phyloP scores from a whole-genome alignment of 2,113 vertebrate species.

The Cricetomys ansorgei region DNA sequence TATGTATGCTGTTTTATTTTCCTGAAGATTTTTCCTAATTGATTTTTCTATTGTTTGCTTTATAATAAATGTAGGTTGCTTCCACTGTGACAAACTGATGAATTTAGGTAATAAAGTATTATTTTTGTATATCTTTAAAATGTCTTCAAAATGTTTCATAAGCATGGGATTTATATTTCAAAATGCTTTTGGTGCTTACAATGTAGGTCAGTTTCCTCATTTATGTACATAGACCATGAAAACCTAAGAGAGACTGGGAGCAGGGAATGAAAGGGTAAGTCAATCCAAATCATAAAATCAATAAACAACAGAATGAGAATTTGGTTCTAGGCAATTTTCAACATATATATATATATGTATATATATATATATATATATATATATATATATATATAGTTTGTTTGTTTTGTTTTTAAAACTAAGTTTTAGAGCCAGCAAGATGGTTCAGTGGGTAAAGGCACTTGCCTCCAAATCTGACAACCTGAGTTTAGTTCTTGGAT shows the following conservation, averaged over 20 bases:
- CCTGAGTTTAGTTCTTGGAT: neutral
- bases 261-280: neutral
- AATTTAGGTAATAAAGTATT: neutral
- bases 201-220: too few relatives aligned
- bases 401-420: too few relatives aligned
- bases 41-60: neutral
- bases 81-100: slow-evolving; percentile 4
- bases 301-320: neutral
- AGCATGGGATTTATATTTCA: neutral
- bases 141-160: neutral
- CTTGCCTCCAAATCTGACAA: neutral
- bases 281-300: neutral
- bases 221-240: neutral
- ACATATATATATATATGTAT: too few relatives aligned
- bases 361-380: too few relatives aligned
- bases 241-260: neutral
- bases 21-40: neutral
- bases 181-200: neutral
- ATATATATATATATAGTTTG: too few relatives aligned
- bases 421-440: neutral
- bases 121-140: slow-evolving; percentile 17
- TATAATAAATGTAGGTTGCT: neutral
- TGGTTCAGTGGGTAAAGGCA: neutral
- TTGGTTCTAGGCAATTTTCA: neutral
- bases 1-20: neutral